A percentile compares a stretch with the other conserved stretches of the same genome.
phyloP scores from a whole-genome alignment of 1,140 invertebrate species.

The Eufriesea mexicana region DNA sequence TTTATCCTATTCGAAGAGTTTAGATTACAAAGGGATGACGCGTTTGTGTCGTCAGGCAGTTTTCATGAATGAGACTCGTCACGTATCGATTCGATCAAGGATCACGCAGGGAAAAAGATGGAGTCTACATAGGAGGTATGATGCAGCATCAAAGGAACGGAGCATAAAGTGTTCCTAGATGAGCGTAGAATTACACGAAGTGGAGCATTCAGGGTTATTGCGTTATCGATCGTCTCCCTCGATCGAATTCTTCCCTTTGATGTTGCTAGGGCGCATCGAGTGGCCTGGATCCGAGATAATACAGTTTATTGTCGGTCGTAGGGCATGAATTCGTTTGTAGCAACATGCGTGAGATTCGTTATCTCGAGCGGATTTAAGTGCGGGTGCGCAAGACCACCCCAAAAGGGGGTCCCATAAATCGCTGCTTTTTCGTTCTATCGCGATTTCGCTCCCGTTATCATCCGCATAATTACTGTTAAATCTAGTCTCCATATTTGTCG shows the following conservation, averaged over 20 bases:
- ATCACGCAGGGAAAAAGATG: neutral
- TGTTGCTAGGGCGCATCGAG: slow-evolving; percentile 46
- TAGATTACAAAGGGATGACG: neutral
- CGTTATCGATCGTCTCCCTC: slow-evolving; percentile 44
- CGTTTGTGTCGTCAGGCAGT: neutral
- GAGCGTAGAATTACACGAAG: slow-evolving; percentile 32
- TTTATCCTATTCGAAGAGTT: too few species aligned
- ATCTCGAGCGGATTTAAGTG: slow-evolving; percentile 71
- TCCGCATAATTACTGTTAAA: neutral
- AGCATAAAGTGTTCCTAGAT: slow-evolving; percentile 11
- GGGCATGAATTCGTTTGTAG: slow-evolving; percentile 49
- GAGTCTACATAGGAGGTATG: neutral
- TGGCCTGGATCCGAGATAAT: slow-evolving; percentile 40
- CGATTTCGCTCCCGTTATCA: slow-evolving; percentile 8
- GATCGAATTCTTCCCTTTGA: slow-evolving; percentile 62
- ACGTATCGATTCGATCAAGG: neutral
- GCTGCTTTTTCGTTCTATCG: neutral
- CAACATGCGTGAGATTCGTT: slow-evolving; percentile 55
- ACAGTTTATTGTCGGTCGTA: slow-evolving; percentile 47
- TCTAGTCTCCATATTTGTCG: neutral
- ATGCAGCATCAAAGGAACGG: slow-evolving; percentile 9
- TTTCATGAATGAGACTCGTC: neutral
- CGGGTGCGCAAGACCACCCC: slow-evolving; percentile 52
- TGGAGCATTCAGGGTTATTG: slow-evolving; percentile 16
- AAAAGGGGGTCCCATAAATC: slow-evolving; percentile 14